Conservation (phyloP, 1,140 invertebrate species). For the Bicyclus anynana region DNA sequence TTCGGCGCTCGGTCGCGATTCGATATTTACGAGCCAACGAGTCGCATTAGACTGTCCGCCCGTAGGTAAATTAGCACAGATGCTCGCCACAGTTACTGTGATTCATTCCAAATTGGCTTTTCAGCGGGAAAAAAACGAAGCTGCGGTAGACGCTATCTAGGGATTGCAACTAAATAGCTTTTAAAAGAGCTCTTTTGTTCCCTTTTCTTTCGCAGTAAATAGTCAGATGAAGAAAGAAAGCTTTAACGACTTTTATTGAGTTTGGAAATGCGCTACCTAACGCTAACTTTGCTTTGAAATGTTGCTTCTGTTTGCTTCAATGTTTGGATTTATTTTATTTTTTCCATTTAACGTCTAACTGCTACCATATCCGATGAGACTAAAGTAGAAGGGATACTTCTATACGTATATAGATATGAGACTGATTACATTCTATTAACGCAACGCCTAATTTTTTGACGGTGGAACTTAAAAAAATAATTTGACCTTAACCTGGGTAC, state of each 20-base stretch:
- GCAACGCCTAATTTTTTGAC: too few relatives aligned
- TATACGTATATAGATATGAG: too few relatives aligned
- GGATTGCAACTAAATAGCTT: slow-evolving; percentile 68
- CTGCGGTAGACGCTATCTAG: slow-evolving; percentile 64
- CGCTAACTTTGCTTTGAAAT: slow-evolving; percentile 3
- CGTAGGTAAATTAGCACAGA: slow-evolving; percentile 77
- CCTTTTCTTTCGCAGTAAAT: slow-evolving; percentile 33
- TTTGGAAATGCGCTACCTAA: slow-evolving; percentile 13
- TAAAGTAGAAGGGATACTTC: too few relatives aligned
- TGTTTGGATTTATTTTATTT: neutral
- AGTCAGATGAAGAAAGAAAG: slow-evolving; percentile 32
- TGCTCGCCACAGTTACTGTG: slow-evolving; percentile 73
- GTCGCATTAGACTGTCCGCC: slow-evolving; percentile 74
- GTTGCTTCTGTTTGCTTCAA: slow-evolving; percentile 1
- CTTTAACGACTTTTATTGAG: slow-evolving; percentile 30
- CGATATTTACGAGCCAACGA: slow-evolving; percentile 70
- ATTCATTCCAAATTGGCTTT: slow-evolving; percentile 77
- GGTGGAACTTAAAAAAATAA: too few relatives aligned
- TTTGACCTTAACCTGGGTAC: too few relatives aligned
- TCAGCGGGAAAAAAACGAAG: slow-evolving; percentile 66
- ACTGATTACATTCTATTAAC: too few relatives aligned
- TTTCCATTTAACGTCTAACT: too few relatives aligned
- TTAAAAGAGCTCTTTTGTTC: slow-evolving; percentile 66
- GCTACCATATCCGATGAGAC: too few relatives aligned
- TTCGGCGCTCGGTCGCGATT: slow-evolving; percentile 72